Percentiles rank a stretch among this genome's conserved stretches.
These are phyloP conservation scores for Lasioglossum calceatum DNA, from an alignment of 2,888 invertebrate genomes.

Conservation along the genomic window DNA sequence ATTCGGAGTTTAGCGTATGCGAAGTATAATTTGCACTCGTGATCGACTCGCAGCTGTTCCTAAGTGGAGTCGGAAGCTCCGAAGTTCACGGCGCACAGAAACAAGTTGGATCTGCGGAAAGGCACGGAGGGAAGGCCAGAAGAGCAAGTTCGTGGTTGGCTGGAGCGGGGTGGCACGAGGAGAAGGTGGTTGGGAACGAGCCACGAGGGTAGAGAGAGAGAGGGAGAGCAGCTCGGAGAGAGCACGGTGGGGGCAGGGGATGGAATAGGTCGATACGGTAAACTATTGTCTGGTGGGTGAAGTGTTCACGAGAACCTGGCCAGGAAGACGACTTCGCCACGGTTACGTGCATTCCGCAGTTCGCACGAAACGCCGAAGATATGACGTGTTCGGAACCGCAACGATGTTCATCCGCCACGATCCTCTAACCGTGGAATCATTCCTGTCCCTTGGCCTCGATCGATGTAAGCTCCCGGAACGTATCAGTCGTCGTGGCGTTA, in stretches of 20 bases:
- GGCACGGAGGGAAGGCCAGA: slow-evolving; percentile 73
- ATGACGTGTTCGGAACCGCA: slow-evolving; percentile 50
- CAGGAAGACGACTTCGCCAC: slow-evolving; percentile 70
- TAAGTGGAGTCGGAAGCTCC: slow-evolving; percentile 70
- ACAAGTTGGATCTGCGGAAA: slow-evolving; percentile 73
- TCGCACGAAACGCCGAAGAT: slow-evolving; percentile 67
- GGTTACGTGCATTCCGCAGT: slow-evolving; percentile 70
- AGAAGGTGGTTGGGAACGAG: slow-evolving; percentile 63
- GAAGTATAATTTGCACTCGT: slow-evolving; percentile 23
- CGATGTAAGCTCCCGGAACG: slow-evolving; percentile 45
- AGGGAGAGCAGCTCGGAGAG: neutral
- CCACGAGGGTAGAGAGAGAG: slow-evolving; percentile 28
- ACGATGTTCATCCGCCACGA: slow-evolving; percentile 45
- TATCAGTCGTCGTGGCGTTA: slow-evolving; percentile 23
- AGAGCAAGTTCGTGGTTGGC: slow-evolving; percentile 73
- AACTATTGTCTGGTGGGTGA: slow-evolving; percentile 80
- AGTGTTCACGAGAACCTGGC: slow-evolving; percentile 77
- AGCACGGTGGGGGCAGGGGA: slow-evolving; percentile 12
- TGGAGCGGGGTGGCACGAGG: slow-evolving; percentile 60
- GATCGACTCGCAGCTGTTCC: slow-evolving; percentile 58
- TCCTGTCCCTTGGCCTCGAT: slow-evolving; percentile 48
- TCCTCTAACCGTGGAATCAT: slow-evolving; percentile 46
- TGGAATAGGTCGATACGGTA: slow-evolving; percentile 80
- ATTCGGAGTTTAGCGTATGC: neutral
- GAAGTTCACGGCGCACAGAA: slow-evolving; percentile 72